Percentiles rank a stretch among this genome's conserved stretches.
Evolutionary conservation across 2,888 invertebrate genomes (phyloP).

Genomic region (Anoplius nigerrimus): DNA sequence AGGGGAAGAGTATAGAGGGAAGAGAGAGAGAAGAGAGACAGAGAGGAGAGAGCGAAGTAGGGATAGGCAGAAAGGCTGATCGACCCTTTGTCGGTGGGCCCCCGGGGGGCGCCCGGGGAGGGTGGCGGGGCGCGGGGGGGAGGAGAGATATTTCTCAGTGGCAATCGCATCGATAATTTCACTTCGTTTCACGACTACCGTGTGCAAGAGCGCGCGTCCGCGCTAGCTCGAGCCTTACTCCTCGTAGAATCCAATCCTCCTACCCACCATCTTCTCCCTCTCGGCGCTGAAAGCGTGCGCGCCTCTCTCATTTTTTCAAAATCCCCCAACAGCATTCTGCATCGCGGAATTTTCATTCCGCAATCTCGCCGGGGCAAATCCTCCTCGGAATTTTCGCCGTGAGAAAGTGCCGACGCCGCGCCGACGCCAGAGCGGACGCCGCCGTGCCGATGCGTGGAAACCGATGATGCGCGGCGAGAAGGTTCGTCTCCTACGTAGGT

Average conservation of each 20-base stretch:
- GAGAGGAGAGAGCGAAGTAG: background rate
- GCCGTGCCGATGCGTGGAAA: too few species aligned
- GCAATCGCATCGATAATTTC: constrained; percentile 70
- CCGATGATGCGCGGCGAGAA: too few species aligned
- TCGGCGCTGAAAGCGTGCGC: background rate
- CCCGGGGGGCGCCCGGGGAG: constrained; percentile 34
- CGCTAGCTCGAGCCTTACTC: constrained; percentile 14
- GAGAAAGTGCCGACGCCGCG: too few species aligned
- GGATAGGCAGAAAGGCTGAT: constrained; percentile 52
- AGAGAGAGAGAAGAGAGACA: background rate
- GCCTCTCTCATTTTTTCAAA: constrained; percentile 29
- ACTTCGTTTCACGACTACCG: constrained; percentile 58
- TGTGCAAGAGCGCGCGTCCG: constrained; percentile 12
- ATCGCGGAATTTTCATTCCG: constrained; percentile 1
- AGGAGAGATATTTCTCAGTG: constrained; percentile 61
- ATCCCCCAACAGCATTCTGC: constrained; percentile 20
- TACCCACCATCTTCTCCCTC: constrained; percentile 15
- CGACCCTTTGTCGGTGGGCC: constrained; percentile 66
- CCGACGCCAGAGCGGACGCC: too few species aligned
- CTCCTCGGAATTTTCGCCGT: constrained; percentile 26
- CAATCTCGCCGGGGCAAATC: background rate
- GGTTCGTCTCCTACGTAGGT: too few species aligned
- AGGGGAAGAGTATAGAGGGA: constrained; percentile 36
- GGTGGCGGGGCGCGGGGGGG: background rate
- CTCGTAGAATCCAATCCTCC: constrained; percentile 44